Evolutionary conservation across 2,113 vertebrate species (phyloP), one percentile per base, ranked within the genome.

Genomic region (Anthoscopus minutus): DNA sequence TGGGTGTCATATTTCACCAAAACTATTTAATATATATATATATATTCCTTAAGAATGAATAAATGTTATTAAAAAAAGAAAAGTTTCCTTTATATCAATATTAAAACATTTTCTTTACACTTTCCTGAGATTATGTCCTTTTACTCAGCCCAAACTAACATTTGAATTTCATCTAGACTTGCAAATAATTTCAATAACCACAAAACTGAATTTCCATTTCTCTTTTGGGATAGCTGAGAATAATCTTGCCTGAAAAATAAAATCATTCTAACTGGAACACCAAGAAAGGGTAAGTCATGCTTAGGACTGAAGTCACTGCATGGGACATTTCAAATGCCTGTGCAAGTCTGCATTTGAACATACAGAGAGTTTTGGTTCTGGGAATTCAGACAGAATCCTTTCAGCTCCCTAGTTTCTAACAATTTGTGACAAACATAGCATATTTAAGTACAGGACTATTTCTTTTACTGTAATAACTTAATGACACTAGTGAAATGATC

Each of bases 381-480:
- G 42, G 33, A 93, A 90, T 73, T 78, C 79, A 89, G 45, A 79
- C 35, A 81, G 67, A 91, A 81, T 78, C 65, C 70, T 86, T 88
- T 89, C 93, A 96, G 78, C 89, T 95, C 84, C 86, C 47, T 28
- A 28, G 48, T 48, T 93, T 88, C 84, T 65, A 88, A 89, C 40
- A 84, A 86, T 73, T 95, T 77, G 48, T 66, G 44, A 62, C n/a
- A 58, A 81, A 80, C 22, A 54, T 1, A 62, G 73, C 42, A 78
- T 80, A 28, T 69, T 91, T 80, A 81, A 53, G 47, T 27, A 50
- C 2, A 60, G 47, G 17, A 65, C 78, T 56, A 61, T n/a, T 85
- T 74, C 51, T 92, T 93, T 60, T 77, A 61, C 73, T 81, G 38
- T 94, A 94, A 96, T 94, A 89, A 86, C 82, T 92, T 95, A 91